These are phyloP conservation scores for Scleropages formosus DNA, from an alignment of 2,797 vertebrate species.

Conservation along the genomic window DNA sequence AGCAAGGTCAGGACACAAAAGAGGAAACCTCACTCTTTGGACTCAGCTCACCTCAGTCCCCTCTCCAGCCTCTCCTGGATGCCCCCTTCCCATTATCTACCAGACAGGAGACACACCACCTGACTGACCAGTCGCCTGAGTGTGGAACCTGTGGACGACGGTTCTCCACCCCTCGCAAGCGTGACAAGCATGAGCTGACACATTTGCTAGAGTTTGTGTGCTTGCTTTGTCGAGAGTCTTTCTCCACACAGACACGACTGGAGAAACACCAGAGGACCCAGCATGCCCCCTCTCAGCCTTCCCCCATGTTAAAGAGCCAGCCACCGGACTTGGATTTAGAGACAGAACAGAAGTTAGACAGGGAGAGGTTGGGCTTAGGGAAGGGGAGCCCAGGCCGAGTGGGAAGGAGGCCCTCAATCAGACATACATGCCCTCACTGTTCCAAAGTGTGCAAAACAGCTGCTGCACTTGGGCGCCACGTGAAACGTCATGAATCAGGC, in stretches of 20 bases:
- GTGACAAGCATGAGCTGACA: slow-evolving; percentile 82
- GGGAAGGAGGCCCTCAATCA: slow-evolving; percentile 74
- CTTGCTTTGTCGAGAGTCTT: slow-evolving; percentile 68
- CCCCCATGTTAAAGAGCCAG: slow-evolving; percentile 48
- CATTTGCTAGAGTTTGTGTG: slow-evolving; percentile 77
- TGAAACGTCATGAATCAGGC: slow-evolving; percentile 76
- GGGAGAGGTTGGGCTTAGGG: slow-evolving; percentile 54
- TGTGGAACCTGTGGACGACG: slow-evolving; percentile 81
- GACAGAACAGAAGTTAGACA: slow-evolving; percentile 45
- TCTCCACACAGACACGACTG: slow-evolving; percentile 70
- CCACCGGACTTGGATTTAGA: slow-evolving; percentile 50
- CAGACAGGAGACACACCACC: slow-evolving; percentile 68
- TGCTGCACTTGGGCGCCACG: slow-evolving; percentile 82
- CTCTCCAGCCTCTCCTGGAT: slow-evolving; percentile 58
- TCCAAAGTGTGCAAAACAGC: slow-evolving; percentile 87
- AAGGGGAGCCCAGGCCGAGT: slow-evolving; percentile 64
- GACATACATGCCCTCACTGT: slow-evolving; percentile 80
- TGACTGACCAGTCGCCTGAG: slow-evolving; percentile 69
- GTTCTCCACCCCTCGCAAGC: slow-evolving; percentile 77
- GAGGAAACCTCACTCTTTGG: slow-evolving; percentile 52
- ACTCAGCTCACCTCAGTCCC: slow-evolving; percentile 45
- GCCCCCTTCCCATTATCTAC: slow-evolving; percentile 56
- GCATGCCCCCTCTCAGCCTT: slow-evolving; percentile 62
- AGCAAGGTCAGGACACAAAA: slow-evolving; percentile 51
- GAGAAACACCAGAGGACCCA: slow-evolving; percentile 75